These are phyloP conservation scores for Knipowitschia caucasica DNA, from an alignment of 2,797 vertebrate genomes.

Conservation along the genomic window DNA sequence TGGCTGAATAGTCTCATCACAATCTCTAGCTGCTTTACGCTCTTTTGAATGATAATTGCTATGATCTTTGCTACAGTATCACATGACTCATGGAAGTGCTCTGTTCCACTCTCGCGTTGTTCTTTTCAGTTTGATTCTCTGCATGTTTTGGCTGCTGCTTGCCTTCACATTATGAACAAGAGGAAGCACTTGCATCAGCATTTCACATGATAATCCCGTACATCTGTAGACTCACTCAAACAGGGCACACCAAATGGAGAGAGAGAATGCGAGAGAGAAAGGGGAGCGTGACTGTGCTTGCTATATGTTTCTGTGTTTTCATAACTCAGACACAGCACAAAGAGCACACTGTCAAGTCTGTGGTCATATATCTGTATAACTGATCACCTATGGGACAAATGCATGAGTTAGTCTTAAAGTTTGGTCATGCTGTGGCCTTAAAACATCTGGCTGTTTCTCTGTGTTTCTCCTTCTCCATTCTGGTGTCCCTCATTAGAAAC, in stretches of 20 bases:
- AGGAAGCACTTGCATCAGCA: conserved; percentile 26
- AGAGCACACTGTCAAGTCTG: conserved; percentile 63
- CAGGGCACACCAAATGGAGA: conserved; percentile 46
- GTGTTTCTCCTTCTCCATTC: conserved; percentile 32
- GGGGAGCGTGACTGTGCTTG: conserved; percentile 70
- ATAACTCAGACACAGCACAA: conserved; percentile 72
- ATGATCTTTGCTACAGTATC: too few species aligned
- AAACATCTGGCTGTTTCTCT: conserved; percentile 70
- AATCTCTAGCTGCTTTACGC: too few species aligned
- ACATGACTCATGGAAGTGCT: not conserved
- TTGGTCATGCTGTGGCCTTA: conserved; percentile 68
- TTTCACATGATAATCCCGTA: conserved; percentile 16
- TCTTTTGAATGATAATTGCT: too few species aligned
- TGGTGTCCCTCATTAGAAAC: conserved; percentile 63
- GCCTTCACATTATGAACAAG: conserved; percentile 17
- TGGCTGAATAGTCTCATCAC: too few species aligned
- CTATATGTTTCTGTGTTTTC: conserved; percentile 73
- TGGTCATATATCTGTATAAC: conserved; percentile 19
- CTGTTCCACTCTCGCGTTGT: conserved; percentile 7
- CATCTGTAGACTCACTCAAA: conserved; percentile 35
- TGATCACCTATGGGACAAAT: conserved; percentile 37
- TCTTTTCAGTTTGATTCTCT: not conserved
- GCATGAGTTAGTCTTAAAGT: conserved; percentile 66
- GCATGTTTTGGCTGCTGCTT: conserved; percentile 22
- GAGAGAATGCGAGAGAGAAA: conserved; percentile 50